Evolutionary conservation across 2,888 invertebrate species (phyloP).

Genomic region (Apamea monoglypha): DNA sequence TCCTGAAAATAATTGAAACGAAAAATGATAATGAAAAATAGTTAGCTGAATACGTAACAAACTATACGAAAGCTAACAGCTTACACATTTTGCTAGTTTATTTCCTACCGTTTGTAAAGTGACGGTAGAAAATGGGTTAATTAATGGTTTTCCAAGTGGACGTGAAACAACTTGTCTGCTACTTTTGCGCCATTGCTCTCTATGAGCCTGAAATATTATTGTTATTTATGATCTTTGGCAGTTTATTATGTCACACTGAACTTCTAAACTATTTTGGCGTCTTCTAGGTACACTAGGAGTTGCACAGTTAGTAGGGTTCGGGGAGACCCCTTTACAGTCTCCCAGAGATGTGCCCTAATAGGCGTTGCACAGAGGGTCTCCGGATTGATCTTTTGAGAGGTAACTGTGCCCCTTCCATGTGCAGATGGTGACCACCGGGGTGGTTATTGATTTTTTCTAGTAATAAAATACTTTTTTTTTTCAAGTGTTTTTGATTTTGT

Average conservation of each 20-base stretch:
- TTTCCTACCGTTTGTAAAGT: conserved; percentile 49
- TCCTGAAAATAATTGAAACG: background rate
- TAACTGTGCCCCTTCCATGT: no score
- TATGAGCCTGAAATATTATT: conserved; percentile 52
- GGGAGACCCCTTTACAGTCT: no score
- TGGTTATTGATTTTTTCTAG: background rate
- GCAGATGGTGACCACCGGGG: no score
- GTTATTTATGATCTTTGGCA: conserved; percentile 55
- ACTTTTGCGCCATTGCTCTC: conserved; percentile 42
- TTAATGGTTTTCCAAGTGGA: conserved; percentile 53
- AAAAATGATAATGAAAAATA: background rate
- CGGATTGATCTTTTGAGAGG: no score
- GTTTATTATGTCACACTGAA: conserved; percentile 17
- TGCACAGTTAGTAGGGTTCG: no score
- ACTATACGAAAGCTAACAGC: background rate
- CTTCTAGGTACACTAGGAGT: background rate
- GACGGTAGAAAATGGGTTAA: conserved; percentile 55
- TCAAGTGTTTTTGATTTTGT: background rate
- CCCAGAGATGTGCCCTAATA: no score
- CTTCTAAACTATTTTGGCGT: conserved; percentile 20
- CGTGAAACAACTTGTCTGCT: conserved; percentile 53
- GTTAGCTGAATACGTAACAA: conserved; percentile 13
- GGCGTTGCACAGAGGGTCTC: no score
- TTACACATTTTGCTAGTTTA: conserved; percentile 37
- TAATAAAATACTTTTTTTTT: background rate